Conservation (phyloP, 2,113 vertebrate species). For the Lepus europaeus region DNA sequence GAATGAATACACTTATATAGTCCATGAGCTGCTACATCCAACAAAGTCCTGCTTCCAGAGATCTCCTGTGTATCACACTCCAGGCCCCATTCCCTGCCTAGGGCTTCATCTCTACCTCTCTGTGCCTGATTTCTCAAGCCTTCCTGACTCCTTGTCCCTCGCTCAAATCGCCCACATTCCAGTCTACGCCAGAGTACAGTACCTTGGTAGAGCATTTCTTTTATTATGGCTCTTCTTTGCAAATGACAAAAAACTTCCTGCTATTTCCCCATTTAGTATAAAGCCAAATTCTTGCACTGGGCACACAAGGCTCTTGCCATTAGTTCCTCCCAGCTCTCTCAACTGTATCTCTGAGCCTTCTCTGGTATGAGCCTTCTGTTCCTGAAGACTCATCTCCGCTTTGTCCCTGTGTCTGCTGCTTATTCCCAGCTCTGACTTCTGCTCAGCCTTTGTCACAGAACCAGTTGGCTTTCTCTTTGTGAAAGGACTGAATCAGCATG, state of each 20-base stretch:
- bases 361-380: background rate
- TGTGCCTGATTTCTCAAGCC: background rate
- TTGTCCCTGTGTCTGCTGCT: background rate
- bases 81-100: background rate
- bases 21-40: background rate
- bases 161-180: background rate
- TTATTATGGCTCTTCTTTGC: constrained; percentile 21
- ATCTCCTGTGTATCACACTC: background rate
- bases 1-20: background rate
- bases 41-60: background rate
- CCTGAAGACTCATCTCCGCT: background rate
- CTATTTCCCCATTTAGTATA: background rate
- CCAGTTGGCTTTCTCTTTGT: background rate
- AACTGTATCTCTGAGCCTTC: background rate
- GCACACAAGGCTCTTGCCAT: background rate
- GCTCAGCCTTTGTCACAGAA: background rate
- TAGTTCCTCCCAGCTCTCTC: background rate
- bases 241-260: background rate
- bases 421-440: background rate
- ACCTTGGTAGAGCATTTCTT: background rate
- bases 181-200: background rate
- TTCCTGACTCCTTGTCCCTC: background rate
- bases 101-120: background rate
- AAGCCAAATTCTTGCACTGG: background rate
- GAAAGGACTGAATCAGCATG: background rate